Evolutionary conservation across 2,797 vertebrate species (phyloP), one percentile per base, ranked within the genome.

Genomic region (Pangasius mekongensis): DNA sequence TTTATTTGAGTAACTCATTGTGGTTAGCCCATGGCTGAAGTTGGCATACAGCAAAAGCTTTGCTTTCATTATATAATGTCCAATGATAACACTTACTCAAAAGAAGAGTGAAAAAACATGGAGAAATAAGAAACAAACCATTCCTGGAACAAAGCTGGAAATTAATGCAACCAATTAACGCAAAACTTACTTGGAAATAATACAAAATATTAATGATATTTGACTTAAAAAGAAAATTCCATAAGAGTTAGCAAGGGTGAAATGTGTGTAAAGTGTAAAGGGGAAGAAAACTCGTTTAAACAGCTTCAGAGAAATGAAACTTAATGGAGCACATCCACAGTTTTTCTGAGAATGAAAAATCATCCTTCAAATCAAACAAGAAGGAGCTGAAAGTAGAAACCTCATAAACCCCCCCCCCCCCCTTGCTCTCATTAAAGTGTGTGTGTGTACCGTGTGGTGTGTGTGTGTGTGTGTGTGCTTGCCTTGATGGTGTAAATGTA

Each of bases 401-500:
- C 81, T 74, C 20, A 43, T 77, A 86, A 86, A 56, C 66, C 10
- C 5, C 24, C 24, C n/a, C 24, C 20, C 47, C 39, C 33, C 80
- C 33, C 62, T 60, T 62, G 76, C 64, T 86, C 78, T 90, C 54
- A 89, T 91, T 90, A 86, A 60, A 27, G 78, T 60, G 52, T 80
- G 30, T 80, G 52, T 80, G 77, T 58, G 54, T 78, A 43, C 43
- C 43, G 76, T 78, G 76, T 78, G 77, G 22, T 82, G 80, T 64
- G 39, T 83, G 58, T 47, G 81, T 36, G 81, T 36, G 39, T 66
- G 66, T 86, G 78, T 81, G 60, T 66, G 66, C 56, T 74, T 90
- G 87, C 87, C 67, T 85, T 66, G 76, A 90, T 87, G 76, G 73
- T 83, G 87, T 88, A 91, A 90, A 91, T 90, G 88, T 89, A 91